These are phyloP conservation scores for Malacosoma neustria DNA, from an alignment of 2,888 invertebrate species.

Conservation along the genomic window DNA sequence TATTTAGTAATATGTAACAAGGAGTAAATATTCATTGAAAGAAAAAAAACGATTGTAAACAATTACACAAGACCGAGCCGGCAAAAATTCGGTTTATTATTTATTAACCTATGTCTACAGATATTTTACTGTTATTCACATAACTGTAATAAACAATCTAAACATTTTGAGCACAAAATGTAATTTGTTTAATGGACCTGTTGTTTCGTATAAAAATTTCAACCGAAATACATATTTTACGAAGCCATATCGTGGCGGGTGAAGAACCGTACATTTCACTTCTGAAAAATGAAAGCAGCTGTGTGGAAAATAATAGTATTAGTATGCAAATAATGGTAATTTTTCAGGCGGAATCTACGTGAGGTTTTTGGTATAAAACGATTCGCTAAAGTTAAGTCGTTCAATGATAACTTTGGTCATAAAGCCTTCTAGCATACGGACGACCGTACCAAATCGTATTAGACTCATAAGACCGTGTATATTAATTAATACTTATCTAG, in stretches of 20 bases:
- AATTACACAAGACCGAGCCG: too few relatives aligned
- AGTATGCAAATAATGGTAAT: constrained; percentile 21
- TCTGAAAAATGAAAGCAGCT: constrained; percentile 2
- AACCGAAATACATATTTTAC: not conserved
- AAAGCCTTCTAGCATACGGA: constrained; percentile 24
- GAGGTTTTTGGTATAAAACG: constrained; percentile 10
- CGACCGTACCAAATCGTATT: constrained; percentile 3
- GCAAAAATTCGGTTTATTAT: too few relatives aligned
- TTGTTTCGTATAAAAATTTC: not conserved
- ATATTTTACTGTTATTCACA: too few relatives aligned
- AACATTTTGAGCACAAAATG: too few relatives aligned
- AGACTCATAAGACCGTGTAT: too few relatives aligned
- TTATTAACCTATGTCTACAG: too few relatives aligned
- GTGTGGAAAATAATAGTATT: constrained; percentile 6
- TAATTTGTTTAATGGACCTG: not conserved
- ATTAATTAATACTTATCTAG: too few relatives aligned
- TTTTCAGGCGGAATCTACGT: constrained; percentile 18
- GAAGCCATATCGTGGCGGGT: not conserved
- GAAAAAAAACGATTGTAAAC: too few relatives aligned
- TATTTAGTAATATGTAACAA: too few relatives aligned
- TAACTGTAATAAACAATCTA: too few relatives aligned
- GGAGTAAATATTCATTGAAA: too few relatives aligned
- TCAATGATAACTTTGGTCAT: constrained; percentile 29
- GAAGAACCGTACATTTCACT: not conserved
- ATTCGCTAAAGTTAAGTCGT: constrained; percentile 25